Evolutionary conservation across 2,888 invertebrate species (phyloP), one percentile per base, ranked within the genome.

Genomic region (Doris montereyensis): DNA sequence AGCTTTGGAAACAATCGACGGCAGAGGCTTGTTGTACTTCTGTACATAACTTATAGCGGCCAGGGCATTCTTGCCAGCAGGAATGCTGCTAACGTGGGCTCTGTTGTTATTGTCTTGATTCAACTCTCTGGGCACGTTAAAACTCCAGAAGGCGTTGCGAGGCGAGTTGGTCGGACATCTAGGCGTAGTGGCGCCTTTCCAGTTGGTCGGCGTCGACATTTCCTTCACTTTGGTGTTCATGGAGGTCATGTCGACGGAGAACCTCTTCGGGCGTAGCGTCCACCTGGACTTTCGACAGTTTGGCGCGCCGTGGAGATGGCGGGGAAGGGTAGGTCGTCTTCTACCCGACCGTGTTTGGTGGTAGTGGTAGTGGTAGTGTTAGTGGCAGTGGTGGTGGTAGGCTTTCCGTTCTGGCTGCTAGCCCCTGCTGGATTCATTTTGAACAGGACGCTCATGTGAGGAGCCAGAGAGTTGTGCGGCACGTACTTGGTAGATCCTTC

Each of bases 391-490:
- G n/a, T 70, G 74, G 13, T 28, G 1, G 58, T n/a, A n/a, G n/a
- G 58, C 10, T 5, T 28, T n/a, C 30, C 32, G 10, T 3, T 52
- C 8, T 41, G 13, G 28, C 21, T 26, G 67, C 26, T 2, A 28
- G 17, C 28, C 13, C 67, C 24, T 24, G 17, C 21, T 17, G 74
- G 74, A 28, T 74, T 74, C 74, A 74, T 74, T 52, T 74, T 74
- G 74, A 74, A 74, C n/a, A 74, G 74, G 21, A 74, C 74, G n/a
- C 60, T 74, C 52, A 41, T n/a, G 72, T 72, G 41, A 1, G 72
- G 72, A 1, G 72, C 10, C 1, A 72, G 52, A 2, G 52, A 35
- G 24, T 72, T 72, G 72, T 72, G 72, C 5, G 72, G 24, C 28
- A 72, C 52, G 26, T 52, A 72, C 5, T n/a, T 8, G 4, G 67